These are phyloP conservation scores for Crepidodera aurea DNA, from an alignment of 2,888 invertebrate species.

Conservation along the genomic window DNA sequence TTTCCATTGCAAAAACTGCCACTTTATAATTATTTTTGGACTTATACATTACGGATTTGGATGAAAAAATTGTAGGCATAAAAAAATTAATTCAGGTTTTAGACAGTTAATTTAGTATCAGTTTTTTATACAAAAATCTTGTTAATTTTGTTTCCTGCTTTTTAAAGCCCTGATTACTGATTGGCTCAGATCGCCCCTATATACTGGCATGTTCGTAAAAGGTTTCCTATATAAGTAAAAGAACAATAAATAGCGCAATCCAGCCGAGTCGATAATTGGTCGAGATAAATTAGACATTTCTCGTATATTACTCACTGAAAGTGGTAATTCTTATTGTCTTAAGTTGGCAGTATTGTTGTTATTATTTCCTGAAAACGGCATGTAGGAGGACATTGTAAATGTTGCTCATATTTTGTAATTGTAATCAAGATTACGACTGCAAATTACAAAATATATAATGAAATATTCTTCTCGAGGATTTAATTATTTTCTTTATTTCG, in stretches of 20 bases:
- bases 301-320: slow-evolving; percentile 56
- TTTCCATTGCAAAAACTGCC: no score
- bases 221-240: slow-evolving; percentile 34
- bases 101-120: no score
- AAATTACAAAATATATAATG: slow-evolving; percentile 56
- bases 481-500: slow-evolving; percentile 47
- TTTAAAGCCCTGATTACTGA: no score
- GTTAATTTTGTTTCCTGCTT: no score
- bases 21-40: no score
- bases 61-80: no score
- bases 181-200: no score
- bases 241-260: slow-evolving; percentile 43
- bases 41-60: no score
- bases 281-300: slow-evolving; percentile 59
- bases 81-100: no score
- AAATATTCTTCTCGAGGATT: slow-evolving; percentile 44
- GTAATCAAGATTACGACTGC: slow-evolving; percentile 59
- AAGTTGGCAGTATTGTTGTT: slow-evolving; percentile 59
- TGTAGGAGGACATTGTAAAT: slow-evolving; percentile 60
- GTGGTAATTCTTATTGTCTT: slow-evolving; percentile 59
- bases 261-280: slow-evolving; percentile 54
- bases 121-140: no score
- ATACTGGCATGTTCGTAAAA: slow-evolving; percentile 9
- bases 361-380: slow-evolving; percentile 59
- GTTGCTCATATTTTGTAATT: slow-evolving; percentile 61